Conservation (phyloP, 2,113 vertebrate genomes). For the Barbus barbus region DNA sequence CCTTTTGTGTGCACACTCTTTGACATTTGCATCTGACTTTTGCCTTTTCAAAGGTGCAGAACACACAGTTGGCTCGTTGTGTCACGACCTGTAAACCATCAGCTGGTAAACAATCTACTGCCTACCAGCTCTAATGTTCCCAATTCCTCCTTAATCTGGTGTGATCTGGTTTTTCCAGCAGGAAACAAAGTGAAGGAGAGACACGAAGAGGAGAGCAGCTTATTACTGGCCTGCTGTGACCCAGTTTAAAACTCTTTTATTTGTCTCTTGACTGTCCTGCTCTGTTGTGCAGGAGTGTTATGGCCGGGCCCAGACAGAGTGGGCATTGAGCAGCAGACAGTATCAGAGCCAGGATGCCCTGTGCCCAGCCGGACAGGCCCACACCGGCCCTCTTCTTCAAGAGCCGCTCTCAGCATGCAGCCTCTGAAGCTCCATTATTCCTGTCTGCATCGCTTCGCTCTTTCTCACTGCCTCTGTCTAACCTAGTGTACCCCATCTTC, state of each 20-base stretch:
- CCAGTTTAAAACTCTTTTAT: conserved; percentile 42
- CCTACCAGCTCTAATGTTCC: neutral
- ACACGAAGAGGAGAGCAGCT: neutral
- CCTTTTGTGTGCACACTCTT: too few relatives aligned
- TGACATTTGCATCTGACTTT: too few relatives aligned
- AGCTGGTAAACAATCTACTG: neutral
- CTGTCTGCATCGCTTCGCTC: neutral
- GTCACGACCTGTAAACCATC: neutral
- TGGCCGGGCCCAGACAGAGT: neutral
- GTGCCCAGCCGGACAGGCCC: neutral
- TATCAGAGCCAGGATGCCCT: conserved; percentile 6
- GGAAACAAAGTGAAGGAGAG: neutral
- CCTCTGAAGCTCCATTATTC: neutral
- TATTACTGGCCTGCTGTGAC: conserved; percentile 21
- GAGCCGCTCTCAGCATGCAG: conserved; percentile 3
- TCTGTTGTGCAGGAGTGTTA: neutral
- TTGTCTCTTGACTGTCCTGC: conserved; percentile 36
- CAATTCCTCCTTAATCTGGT: neutral
- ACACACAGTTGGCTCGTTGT: neutral
- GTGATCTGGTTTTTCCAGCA: neutral
- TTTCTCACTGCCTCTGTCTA: neutral
- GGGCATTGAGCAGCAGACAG: conserved; percentile 9
- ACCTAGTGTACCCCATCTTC: neutral
- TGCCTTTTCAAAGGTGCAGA: too few relatives aligned
- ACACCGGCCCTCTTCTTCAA: conserved; percentile 10